phyloP scores from a whole-genome alignment of 2,888 invertebrate species.

The Coleophora deauratella region DNA sequence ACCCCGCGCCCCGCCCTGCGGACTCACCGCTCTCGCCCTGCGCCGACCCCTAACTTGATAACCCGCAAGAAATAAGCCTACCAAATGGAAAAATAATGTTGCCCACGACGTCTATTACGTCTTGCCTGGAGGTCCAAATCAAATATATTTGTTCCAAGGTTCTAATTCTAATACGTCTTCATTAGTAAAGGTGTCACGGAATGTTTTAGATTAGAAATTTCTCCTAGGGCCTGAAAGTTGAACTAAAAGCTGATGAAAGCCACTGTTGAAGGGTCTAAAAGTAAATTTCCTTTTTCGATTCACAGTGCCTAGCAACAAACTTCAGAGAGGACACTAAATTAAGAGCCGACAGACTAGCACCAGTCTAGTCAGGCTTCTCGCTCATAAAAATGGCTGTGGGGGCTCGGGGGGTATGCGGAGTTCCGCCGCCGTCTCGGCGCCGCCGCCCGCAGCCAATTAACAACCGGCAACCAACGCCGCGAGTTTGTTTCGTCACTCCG shows the following conservation, averaged over 20 bases:
- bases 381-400: constrained; percentile 64
- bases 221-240: too few relatives aligned
- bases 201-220: too few relatives aligned
- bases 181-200: too few relatives aligned
- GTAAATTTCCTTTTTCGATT: neutral
- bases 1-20: constrained; percentile 58
- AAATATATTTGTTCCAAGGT: constrained; percentile 16
- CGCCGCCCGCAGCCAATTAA: constrained; percentile 72
- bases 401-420: constrained; percentile 68
- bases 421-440: constrained; percentile 73
- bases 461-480: constrained; percentile 65
- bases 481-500: constrained; percentile 67
- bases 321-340: constrained; percentile 52
- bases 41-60: constrained; percentile 67
- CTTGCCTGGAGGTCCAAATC: too few relatives aligned
- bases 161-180: too few relatives aligned
- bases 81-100: constrained; percentile 70
- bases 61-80: constrained; percentile 69
- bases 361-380: constrained; percentile 56
- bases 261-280: too few relatives aligned
- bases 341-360: constrained; percentile 53
- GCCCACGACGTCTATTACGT: constrained; percentile 46
- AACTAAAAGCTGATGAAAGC: neutral
- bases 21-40: constrained; percentile 48
- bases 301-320: constrained; percentile 39